Evolutionary conservation across 1,140 invertebrate species (phyloP).

Genomic region (Leptonema lineaticorne): DNA sequence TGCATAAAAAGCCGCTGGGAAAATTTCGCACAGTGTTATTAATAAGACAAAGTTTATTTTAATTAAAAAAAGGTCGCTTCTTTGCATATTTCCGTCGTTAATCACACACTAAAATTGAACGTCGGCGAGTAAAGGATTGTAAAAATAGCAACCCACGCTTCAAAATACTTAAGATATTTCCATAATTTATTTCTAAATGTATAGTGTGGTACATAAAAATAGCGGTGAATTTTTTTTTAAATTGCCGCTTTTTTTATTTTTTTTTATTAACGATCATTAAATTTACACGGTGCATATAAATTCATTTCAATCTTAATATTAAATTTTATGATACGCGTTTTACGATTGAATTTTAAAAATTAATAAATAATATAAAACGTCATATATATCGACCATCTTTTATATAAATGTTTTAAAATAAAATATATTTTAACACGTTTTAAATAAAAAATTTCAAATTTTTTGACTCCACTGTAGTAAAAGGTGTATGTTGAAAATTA

Average conservation of each 20-base stretch:
- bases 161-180: neutral
- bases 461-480: too few relatives aligned
- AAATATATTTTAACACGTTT: too few relatives aligned
- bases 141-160: neutral
- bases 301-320: too few relatives aligned
- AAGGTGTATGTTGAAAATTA: too few relatives aligned
- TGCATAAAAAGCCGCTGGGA: conserved; percentile 17
- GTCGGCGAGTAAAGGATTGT: neutral
- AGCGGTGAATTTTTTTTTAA: neutral
- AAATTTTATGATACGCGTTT: too few relatives aligned
- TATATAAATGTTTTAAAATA: too few relatives aligned
- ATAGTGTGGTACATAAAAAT: neutral
- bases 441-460: too few relatives aligned
- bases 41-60: conserved; percentile 25
- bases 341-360: too few relatives aligned
- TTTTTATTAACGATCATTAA: too few relatives aligned
- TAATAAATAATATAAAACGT: too few relatives aligned
- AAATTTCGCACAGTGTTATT: neutral
- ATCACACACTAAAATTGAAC: neutral
- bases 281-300: too few relatives aligned
- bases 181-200: neutral
- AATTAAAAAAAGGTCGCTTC: conserved; percentile 15
- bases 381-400: too few relatives aligned
- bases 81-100: conserved; percentile 17
- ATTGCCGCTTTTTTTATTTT: neutral